Conservation (phyloP, 2,113 vertebrate species). For the Laterallus jamaicensis region DNA sequence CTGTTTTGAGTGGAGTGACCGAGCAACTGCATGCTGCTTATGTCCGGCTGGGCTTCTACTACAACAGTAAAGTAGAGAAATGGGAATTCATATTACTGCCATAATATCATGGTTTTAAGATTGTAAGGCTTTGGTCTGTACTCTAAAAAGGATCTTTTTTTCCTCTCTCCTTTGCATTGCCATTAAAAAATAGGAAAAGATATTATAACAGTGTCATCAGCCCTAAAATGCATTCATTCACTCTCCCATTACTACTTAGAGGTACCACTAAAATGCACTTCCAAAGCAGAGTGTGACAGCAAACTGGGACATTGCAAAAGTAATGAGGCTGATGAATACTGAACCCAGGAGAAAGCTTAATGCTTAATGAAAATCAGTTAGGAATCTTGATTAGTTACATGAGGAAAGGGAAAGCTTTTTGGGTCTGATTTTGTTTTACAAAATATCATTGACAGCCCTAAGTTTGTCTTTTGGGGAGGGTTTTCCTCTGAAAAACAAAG, state of each 20-base stretch:
- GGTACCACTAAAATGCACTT: not conserved
- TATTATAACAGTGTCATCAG: not conserved
- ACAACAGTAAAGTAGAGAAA: not conserved
- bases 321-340: not conserved
- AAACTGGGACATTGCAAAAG: not conserved
- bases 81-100: not conserved
- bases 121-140: not conserved
- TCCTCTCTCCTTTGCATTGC: not conserved
- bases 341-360: not conserved
- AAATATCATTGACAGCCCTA: not conserved
- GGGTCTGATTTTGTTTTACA: not conserved
- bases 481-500: not conserved
- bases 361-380: not conserved
- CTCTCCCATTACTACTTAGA: not conserved
- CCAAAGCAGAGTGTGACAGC: not conserved
- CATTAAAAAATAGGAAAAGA: not conserved
- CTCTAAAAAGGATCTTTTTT: not conserved
- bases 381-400: not conserved
- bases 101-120: not conserved
- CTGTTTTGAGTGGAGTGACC: no score
- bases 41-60: no score
- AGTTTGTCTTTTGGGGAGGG: not conserved
- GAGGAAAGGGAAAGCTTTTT: not conserved
- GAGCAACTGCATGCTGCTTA: no score
- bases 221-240: not conserved